Evolutionary conservation across 2,888 invertebrate species (phyloP).

Genomic region (Lasioglossum marginatum): DNA sequence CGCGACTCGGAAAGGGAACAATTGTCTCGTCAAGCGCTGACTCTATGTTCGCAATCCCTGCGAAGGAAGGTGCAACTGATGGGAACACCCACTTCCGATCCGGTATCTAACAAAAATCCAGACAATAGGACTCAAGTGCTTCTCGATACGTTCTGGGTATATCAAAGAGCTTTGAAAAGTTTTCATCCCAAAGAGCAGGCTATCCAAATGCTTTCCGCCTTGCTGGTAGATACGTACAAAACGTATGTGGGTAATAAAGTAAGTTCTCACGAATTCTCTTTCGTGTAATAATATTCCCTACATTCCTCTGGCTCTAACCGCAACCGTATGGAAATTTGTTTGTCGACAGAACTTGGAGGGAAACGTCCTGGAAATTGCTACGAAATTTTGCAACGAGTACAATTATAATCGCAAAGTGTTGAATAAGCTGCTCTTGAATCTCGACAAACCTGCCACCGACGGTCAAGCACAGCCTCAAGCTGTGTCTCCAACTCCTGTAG

Average conservation of each 20-base stretch:
- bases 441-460: constrained; percentile 38
- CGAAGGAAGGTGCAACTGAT: constrained; percentile 87
- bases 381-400: constrained; percentile 87
- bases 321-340: neutral
- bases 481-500: constrained; percentile 74
- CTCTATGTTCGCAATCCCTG: constrained; percentile 89
- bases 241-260: constrained; percentile 87
- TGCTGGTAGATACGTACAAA: constrained; percentile 90
- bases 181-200: constrained; percentile 86
- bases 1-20: constrained; percentile 93
- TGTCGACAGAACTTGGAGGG: constrained; percentile 85
- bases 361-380: constrained; percentile 88
- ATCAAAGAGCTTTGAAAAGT: constrained; percentile 89
- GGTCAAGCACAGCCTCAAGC: constrained; percentile 59
- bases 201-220: constrained; percentile 85
- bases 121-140: constrained; percentile 85
- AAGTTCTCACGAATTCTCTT: constrained; percentile 68
- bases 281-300: neutral
- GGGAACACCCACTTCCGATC: constrained; percentile 77
- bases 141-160: constrained; percentile 88
- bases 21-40: constrained; percentile 91
- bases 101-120: constrained; percentile 70
- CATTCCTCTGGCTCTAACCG: neutral
- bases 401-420: constrained; percentile 48
- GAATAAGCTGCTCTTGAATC: constrained; percentile 34